Evolutionary conservation across 2,797 vertebrate species (phyloP), one percentile per base, ranked within the genome.

Genomic region (Parotocinclus haroldoi): DNA sequence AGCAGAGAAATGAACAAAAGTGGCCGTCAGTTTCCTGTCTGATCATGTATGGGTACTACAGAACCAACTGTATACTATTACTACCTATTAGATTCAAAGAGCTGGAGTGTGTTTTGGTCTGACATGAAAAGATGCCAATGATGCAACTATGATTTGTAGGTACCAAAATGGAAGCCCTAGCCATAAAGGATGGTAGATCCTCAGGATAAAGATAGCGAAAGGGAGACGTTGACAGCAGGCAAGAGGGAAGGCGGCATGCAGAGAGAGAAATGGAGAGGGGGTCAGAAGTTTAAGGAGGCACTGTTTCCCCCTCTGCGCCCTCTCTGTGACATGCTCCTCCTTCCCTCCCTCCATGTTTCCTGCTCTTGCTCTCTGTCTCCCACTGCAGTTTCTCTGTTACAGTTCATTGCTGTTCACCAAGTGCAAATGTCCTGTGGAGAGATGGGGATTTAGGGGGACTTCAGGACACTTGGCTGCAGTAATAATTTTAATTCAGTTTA

Each of bases 251-350:
- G 65, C 75, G 63, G 13, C 42, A 69, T 63, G 37, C 61, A 58
- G 44, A 42, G 68, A 63, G 66, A 69, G 10, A 49, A 63, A 60
- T 66, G 18, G 65, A 59, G 40, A 56, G 63, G 65, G 73, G 84
- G 85, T 89, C 85, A 87, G 71, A 79, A 84, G 85, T 85, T 88
- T 78, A 88, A 82, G 69, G 67, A 69, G 76, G 75, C 79, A 83
- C 80, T 77, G 73, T 79, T 78, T 78, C 76, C 76, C 82, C 17
- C 69, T 27, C 72, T 64, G 73, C 73, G 76, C 80, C 78, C 78
- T 82, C 77, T 77, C 77, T 53, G 48, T 84, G 78, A 82, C 81
- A 81, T 56, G 80, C 63, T 27, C 73, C 72, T 79, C 57, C 45
- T 55, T 69, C 75, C 76, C 78, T 44, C 61, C 56, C 55, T 45